Base-by-base conservation (phyloP, 2,888 invertebrate species). In the Ypsolopha scabrella region DNA sequence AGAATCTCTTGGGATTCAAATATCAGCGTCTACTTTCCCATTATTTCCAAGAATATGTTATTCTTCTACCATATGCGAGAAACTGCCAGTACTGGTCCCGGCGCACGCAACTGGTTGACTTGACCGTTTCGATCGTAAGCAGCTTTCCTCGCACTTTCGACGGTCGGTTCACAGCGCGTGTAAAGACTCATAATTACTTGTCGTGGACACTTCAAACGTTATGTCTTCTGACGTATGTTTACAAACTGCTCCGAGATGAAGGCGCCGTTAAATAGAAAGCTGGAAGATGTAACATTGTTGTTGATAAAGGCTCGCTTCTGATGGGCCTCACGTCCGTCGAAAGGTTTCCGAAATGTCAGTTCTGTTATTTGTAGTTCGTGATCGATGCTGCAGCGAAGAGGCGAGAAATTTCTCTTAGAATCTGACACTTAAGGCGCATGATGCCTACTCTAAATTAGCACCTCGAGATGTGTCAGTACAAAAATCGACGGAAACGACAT, bases 71-170 rank as follows among this genome's bases (percentile, higher is more conserved):
- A 9, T 35, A 34, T 33, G 6, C 46, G 33, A 49, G 49, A 49
- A 49, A 38, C 41, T 39, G 24, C 39, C 39, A 49, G 39, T 41
- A 33, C 35, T 41, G 33, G 49, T 41, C n/a, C 10, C 54, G 34
- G 43, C 49, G 34, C 51, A 50, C 48, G 50, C 51, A 52, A 48
- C 37, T 9, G 37, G 43, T 54, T 46, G 24, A 33, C 65, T 71
- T 78, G 77, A 70, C 75, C 76, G 79, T 77, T 75, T 71, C 68
- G 65, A 69, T 66, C 64, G 69, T 58, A 60, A 41, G 64, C 77
- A 78, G 80, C 82, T 83, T 83, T 82, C 82, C 65, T 79, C 67
- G 73, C 72, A 78, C 85, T 85, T 80, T 83, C 80, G 68, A 77
- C 73, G 46, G 14, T 44, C 43, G 47, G 37, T 52, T 45, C 47